Evolutionary conservation across 2,113 vertebrate species (phyloP).

Genomic region (Eira barbara): DNA sequence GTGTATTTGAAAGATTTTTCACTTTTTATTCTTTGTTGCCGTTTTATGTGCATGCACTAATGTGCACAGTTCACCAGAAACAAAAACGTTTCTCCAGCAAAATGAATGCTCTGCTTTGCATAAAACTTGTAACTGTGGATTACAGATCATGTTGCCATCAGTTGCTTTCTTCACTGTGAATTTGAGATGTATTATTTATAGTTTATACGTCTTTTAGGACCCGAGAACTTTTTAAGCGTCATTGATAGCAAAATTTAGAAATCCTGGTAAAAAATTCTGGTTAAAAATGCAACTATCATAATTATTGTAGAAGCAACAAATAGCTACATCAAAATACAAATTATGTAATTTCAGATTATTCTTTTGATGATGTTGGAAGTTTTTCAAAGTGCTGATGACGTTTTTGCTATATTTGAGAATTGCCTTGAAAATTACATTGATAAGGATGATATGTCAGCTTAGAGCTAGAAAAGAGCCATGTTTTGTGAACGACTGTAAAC

Average conservation of each 20-base stretch:
- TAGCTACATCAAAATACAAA: neutral
- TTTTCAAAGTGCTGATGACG: neutral
- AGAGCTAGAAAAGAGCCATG: neutral
- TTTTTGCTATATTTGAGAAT: slow-evolving; percentile 42
- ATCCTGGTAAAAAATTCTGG: neutral
- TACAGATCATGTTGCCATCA: neutral
- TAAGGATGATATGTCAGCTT: neutral
- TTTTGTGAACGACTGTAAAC: slow-evolving; percentile 1
- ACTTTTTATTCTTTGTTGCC: neutral
- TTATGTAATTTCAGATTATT: neutral
- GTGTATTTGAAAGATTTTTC: neutral
- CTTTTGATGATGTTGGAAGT: neutral
- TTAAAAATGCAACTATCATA: neutral
- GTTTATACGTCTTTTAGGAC: neutral
- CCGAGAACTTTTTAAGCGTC: neutral
- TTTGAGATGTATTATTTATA: neutral
- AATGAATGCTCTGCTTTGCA: neutral
- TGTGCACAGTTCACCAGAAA: neutral
- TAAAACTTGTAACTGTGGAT: neutral
- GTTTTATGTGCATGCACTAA: neutral
- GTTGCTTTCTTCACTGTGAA: neutral
- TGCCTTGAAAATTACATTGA: slow-evolving; percentile 1
- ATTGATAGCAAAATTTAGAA: neutral
- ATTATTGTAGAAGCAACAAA: neutral
- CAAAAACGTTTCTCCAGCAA: neutral